Base-by-base conservation (phyloP, 2,113 vertebrate species). In the Pachycephala philippinensis region DNA sequence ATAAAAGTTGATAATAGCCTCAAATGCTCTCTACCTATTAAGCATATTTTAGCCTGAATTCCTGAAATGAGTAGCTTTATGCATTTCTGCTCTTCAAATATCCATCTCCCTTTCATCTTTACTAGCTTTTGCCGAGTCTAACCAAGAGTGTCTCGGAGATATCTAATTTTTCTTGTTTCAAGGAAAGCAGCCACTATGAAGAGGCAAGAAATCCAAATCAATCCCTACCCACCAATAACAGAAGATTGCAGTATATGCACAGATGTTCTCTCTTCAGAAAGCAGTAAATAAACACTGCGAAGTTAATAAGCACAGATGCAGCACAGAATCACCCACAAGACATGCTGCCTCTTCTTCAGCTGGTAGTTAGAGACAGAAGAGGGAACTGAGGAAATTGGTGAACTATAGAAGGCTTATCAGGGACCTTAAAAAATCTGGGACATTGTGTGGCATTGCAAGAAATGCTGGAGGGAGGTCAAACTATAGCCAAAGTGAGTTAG, bases 291-390 rank as follows among this genome's bases (percentile, higher is more conserved):
- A 93, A 95, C 39, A 77, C 52, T 0, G 0, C 2, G 4, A 79
- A 88, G 79, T 84, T 83, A 92, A 95, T 86, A 90, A 70, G 90
- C 89, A 93, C 94, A 96, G 91, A 92, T 92, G 89, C 86, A 90
- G 86, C 88, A 84, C 68, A 81, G 52, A 93, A 74, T 77, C 72
- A 50, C 59, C 45, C 68, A 70, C 39, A 96, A n/a, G 24, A 83
- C 42, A 30, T 3, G 7, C 56, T 74, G 90, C 54, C 27, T 90
- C 88, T 79, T 76, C 15, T 83, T 96, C 92, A 93, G 90, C 92
- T 90, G 79, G 64, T 84, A 82, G 50, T 1, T 83, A 53, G 63
- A 88, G 83, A 50, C 30, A 66, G 88, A 88, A 83, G 59, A 72
- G 76, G 30, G 42, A 96, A 70, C 31, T 61, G 45, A 90, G 57